Evolutionary conservation across 2,113 vertebrate genomes (phyloP).

Genomic region (Nansenia antarctica): DNA sequence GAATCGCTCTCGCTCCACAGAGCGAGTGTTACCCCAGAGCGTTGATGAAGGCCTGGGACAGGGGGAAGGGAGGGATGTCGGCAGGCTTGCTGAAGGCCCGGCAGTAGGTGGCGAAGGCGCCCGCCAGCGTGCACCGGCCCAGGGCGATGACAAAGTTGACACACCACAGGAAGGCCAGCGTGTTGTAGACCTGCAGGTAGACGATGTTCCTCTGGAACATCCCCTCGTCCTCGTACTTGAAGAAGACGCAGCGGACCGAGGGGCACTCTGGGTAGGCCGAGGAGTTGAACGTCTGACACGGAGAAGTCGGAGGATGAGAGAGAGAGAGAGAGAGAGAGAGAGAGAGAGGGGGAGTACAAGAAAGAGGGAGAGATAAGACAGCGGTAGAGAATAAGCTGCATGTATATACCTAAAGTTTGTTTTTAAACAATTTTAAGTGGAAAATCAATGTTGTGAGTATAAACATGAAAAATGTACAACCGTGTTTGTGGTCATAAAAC

Average conservation of each 20-base stretch:
- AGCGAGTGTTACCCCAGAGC: slow-evolving; percentile 58
- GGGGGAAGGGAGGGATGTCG: slow-evolving; percentile 68
- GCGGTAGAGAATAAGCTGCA: too few species aligned
- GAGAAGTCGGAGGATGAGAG: background rate
- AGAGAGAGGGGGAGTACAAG: too few species aligned
- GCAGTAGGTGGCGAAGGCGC: slow-evolving; percentile 77
- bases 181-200: slow-evolving; percentile 75
- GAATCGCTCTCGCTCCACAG: background rate
- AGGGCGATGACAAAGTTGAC: slow-evolving; percentile 77
- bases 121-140: slow-evolving; percentile 75
- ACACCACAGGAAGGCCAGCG: slow-evolving; percentile 75
- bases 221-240: slow-evolving; percentile 62
- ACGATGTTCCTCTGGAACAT: slow-evolving; percentile 68
- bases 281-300: slow-evolving; percentile 35
- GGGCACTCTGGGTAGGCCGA: slow-evolving; percentile 31
- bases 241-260: slow-evolving; percentile 61
- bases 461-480: too few species aligned
- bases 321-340: background rate
- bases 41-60: slow-evolving; percentile 64
- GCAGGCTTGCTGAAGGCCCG: slow-evolving; percentile 73
- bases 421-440: too few species aligned
- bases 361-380: background rate
- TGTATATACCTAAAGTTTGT: too few species aligned
- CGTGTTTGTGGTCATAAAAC: too few species aligned
- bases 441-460: too few species aligned